A percentile compares a stretch with the other conserved stretches of the same genome.
Evolutionary conservation across 2,888 invertebrate species (phyloP).

Genomic region (Celastrina argiolus): DNA sequence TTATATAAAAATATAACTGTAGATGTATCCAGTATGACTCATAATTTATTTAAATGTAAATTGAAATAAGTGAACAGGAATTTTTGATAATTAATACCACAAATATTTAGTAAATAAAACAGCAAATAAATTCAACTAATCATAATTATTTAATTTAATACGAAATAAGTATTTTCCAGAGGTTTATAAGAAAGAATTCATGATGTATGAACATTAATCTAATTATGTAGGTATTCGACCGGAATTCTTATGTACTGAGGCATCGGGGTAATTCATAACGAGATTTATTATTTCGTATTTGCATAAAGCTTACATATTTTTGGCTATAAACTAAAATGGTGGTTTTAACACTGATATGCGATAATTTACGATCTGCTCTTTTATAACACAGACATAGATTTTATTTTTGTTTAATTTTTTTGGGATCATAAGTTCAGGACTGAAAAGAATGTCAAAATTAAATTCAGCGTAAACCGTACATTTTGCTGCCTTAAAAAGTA

Average conservation of each 20-base stretch:
- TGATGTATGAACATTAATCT: slow-evolving; percentile 1
- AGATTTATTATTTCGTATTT: not conserved
- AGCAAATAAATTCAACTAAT: not conserved
- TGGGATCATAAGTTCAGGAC: too few relatives aligned
- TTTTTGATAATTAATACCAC: not conserved
- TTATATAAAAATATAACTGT: not conserved
- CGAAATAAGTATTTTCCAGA: not conserved
- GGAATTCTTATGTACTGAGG: not conserved
- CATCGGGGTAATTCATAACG: not conserved
- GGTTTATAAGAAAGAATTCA: not conserved
- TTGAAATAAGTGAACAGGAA: not conserved
- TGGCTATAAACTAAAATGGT: not conserved
- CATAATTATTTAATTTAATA: not conserved
- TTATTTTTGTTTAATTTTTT: too few relatives aligned
- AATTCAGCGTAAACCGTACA: too few relatives aligned
- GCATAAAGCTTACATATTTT: not conserved
- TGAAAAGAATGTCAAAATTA: too few relatives aligned
- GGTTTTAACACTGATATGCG: not conserved
- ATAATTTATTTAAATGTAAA: slow-evolving; percentile 2
- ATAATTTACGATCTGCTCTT: not conserved
- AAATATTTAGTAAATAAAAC: not conserved
- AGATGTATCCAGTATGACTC: not conserved
- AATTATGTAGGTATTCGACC: not conserved
- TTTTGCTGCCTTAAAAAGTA: too few relatives aligned
- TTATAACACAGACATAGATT: not conserved